phyloP scores from a whole-genome alignment of 2,888 invertebrate genomes.

The Amblyjoppa proteus region DNA sequence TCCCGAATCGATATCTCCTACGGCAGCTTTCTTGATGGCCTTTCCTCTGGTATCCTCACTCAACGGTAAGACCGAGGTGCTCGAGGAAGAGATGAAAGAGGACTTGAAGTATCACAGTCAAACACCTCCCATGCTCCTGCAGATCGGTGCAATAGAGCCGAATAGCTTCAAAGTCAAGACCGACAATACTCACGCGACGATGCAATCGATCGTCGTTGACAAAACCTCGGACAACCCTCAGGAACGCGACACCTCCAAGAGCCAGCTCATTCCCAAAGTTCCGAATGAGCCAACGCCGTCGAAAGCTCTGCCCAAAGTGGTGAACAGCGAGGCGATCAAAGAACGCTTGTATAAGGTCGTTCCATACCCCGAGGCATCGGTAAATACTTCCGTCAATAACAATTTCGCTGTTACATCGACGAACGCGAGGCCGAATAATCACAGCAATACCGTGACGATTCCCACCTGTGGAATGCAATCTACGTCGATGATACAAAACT shows the following conservation, averaged over 20 bases:
- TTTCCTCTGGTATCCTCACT: constrained; percentile 90
- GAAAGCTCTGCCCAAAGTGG: constrained; percentile 80
- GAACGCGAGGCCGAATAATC: constrained; percentile 39
- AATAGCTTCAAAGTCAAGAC: constrained; percentile 83
- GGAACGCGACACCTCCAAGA: constrained; percentile 37
- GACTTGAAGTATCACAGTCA: constrained; percentile 83
- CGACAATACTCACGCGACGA: constrained; percentile 44
- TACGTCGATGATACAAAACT: constrained; percentile 35
- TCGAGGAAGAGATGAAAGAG: constrained; percentile 86
- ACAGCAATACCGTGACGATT: constrained; percentile 21
- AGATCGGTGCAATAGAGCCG: constrained; percentile 83
- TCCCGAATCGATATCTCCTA: constrained; percentile 89
- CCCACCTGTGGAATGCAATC: constrained; percentile 34
- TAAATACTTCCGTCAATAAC: constrained; percentile 42
- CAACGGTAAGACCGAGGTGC: constrained; percentile 86
- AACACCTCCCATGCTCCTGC: constrained; percentile 83
- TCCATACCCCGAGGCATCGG: constrained; percentile 69
- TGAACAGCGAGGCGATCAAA: constrained; percentile 79
- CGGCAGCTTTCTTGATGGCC: constrained; percentile 91
- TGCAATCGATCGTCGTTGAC: not conserved
- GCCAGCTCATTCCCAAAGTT: constrained; percentile 56
- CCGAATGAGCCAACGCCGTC: constrained; percentile 63
- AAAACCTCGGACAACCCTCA: constrained; percentile 26
- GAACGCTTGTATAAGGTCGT: constrained; percentile 81
- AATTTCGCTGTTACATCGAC: constrained; percentile 55